Evolutionary conservation across 2,888 invertebrate genomes (phyloP).

Genomic region (Noctua fimbriata): DNA sequence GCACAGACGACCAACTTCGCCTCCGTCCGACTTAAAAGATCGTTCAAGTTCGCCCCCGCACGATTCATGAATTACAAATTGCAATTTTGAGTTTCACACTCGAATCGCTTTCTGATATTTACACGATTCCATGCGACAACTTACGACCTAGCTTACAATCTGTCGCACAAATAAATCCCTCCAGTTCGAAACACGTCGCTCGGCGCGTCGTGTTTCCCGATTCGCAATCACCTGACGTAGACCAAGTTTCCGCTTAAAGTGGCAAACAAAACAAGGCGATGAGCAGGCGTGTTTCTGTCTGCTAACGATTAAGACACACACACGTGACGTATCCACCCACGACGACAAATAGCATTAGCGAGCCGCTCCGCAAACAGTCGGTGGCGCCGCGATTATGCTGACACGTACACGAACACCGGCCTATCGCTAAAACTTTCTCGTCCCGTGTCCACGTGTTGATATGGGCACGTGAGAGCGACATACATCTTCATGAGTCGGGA

Average conservation of each 20-base stretch:
- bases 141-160: slow-evolving; percentile 75
- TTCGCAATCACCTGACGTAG: slow-evolving; percentile 81
- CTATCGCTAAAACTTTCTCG: slow-evolving; percentile 77
- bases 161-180: slow-evolving; percentile 78
- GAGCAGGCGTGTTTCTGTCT: slow-evolving; percentile 83
- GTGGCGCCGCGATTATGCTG: slow-evolving; percentile 84
- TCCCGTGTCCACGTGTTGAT: slow-evolving; percentile 77
- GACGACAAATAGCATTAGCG: slow-evolving; percentile 87
- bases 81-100: slow-evolving; percentile 75
- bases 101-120: slow-evolving; percentile 79
- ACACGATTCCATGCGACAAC: slow-evolving; percentile 71
- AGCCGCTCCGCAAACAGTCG: slow-evolving; percentile 84
- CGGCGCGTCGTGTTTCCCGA: slow-evolving; percentile 65
- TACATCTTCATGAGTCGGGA: slow-evolving; percentile 75
- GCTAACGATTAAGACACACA: slow-evolving; percentile 88
- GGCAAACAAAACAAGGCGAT: slow-evolving; percentile 84
- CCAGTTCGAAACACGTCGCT: slow-evolving; percentile 72
- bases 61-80: slow-evolving; percentile 79
- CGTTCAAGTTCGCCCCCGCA: slow-evolving; percentile 74
- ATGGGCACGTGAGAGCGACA: slow-evolving; percentile 75
- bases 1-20: slow-evolving; percentile 72
- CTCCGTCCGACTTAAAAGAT: slow-evolving; percentile 73
- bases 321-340: slow-evolving; percentile 83
- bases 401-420: slow-evolving; percentile 75
- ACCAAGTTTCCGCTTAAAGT: slow-evolving; percentile 83